phyloP scores from a whole-genome alignment of 2,797 vertebrate species.

The Aplochiton taeniatus region DNA sequence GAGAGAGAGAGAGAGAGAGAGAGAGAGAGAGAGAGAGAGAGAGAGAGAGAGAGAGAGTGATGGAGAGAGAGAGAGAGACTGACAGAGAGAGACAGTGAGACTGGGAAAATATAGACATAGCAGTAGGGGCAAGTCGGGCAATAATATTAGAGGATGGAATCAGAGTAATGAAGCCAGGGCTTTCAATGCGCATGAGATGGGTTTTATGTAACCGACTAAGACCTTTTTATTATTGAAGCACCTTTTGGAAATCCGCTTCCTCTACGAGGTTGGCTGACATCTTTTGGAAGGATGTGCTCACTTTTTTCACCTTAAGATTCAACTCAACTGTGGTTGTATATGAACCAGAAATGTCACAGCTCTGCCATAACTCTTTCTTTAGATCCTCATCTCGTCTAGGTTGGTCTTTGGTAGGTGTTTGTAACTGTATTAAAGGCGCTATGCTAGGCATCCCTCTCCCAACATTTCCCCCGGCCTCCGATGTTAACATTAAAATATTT shows the following conservation, averaged over 20 bases:
- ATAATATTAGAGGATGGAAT: conserved; percentile 33
- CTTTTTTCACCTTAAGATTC: background rate
- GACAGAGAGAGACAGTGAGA: conserved; percentile 10
- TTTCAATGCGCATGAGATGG: conserved; percentile 20
- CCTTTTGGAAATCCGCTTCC: conserved; percentile 5
- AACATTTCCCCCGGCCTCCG: too few relatives aligned
- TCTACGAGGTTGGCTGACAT: conserved; percentile 4
- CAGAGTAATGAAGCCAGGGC: conserved; percentile 36
- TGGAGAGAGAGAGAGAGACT: background rate
- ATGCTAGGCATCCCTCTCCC: too few relatives aligned
- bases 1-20: too few relatives aligned
- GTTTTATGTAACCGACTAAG: conserved; percentile 11
- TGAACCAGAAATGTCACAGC: too few relatives aligned
- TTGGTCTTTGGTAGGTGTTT: too few relatives aligned
- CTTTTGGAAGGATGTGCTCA: conserved; percentile 5
- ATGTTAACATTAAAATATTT: background rate
- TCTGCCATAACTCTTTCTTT: background rate
- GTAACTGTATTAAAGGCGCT: too few relatives aligned
- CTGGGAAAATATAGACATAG: conserved; percentile 1
- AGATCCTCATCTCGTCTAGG: background rate
- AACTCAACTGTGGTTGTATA: too few relatives aligned
- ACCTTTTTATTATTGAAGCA: conserved; percentile 14
- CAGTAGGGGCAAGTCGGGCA: conserved; percentile 7
- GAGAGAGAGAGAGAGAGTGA: too few relatives aligned
- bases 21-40: too few relatives aligned